Percentiles rank a stretch among this genome's conserved stretches.
Conservation (phyloP, 2,113 vertebrate species). For the Varanus salvator region DNA sequence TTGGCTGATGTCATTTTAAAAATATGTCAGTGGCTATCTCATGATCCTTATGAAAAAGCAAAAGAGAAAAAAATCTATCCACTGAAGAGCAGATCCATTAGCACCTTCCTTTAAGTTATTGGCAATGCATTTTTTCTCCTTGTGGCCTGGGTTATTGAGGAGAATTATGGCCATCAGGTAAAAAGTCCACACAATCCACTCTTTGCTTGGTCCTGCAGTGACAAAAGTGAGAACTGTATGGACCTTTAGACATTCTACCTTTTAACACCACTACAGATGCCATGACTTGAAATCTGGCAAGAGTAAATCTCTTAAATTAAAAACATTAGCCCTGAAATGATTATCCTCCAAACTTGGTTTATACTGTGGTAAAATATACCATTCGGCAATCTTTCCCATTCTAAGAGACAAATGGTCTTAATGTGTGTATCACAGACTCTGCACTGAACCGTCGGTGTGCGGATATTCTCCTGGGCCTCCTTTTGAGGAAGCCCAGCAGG, state of each 20-base stretch:
- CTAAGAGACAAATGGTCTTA: neutral
- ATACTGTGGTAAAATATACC: neutral
- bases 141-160: too few relatives aligned
- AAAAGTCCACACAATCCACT: neutral
- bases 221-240: neutral
- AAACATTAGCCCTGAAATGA: neutral
- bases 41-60: neutral
- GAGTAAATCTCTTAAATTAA: neutral
- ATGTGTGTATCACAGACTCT: neutral
- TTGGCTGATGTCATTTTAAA: neutral
- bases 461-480: too few relatives aligned
- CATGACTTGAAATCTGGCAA: too few relatives aligned
- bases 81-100: neutral
- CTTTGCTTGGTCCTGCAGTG: neutral
- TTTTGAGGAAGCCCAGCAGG: too few relatives aligned
- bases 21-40: neutral
- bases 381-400: neutral
- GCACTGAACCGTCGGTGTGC: too few relatives aligned
- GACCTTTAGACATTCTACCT: neutral
- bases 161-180: too few relatives aligned
- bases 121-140: neutral
- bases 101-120: neutral
- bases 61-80: neutral
- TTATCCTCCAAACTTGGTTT: neutral
- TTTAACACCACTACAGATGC: neutral